These are phyloP conservation scores for Lithodes maja DNA, from an alignment of 2,888 invertebrate genomes.

Conservation along the genomic window DNA sequence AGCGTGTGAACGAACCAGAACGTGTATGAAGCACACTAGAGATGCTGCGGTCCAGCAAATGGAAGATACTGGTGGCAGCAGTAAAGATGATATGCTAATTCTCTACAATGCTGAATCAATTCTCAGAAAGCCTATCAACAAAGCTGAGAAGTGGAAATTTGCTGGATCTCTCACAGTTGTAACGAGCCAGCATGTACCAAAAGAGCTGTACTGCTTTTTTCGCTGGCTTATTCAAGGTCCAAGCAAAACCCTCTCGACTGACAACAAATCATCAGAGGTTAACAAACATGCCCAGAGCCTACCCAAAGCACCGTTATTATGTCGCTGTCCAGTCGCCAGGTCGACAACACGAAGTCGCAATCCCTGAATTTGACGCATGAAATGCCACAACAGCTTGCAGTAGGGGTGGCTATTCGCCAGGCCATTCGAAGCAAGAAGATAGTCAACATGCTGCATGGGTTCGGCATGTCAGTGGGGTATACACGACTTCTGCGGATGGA, in stretches of 20 bases:
- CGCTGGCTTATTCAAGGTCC: neutral
- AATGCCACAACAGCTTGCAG: neutral
- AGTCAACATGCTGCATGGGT: slow-evolving; percentile 4
- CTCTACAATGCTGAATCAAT: neutral
- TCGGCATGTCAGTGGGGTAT: neutral
- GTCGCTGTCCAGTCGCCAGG: neutral
- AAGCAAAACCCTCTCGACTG: neutral
- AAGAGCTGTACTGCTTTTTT: neutral
- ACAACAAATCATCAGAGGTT: neutral
- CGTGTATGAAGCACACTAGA: neutral
- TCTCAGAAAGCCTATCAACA: neutral
- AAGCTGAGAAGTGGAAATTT: neutral
- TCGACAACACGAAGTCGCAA: neutral
- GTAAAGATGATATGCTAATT: neutral
- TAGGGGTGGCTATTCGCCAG: neutral
- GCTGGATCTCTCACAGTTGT: neutral
- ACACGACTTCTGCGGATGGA: slow-evolving; percentile 2
- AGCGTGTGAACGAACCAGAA: neutral
- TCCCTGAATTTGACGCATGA: neutral
- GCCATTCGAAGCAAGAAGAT: slow-evolving; percentile 18
- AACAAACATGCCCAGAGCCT: neutral
- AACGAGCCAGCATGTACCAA: neutral
- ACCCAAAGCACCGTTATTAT: neutral
- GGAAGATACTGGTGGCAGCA: neutral
- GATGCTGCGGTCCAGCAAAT: neutral